Evolutionary conservation across 2,888 invertebrate genomes (phyloP), one percentile per base, ranked within the genome.

Genomic region (Drosophila antonietae): DNA sequence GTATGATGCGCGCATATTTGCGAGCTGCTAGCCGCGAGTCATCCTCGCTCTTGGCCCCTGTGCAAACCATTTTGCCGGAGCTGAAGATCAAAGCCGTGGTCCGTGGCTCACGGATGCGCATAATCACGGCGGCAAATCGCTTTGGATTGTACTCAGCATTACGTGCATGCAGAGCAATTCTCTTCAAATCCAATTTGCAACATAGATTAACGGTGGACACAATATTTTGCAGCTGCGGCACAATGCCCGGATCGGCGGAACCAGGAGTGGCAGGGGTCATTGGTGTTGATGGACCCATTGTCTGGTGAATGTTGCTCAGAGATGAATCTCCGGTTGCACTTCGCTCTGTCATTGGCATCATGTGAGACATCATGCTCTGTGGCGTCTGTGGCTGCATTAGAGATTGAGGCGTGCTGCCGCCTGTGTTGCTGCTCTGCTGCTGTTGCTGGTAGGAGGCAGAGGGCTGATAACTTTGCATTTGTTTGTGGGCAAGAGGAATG

Each of bases 121-220:
- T 99, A 64, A 99, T 99, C 5, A 99, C 99, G 44, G 99, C 99
- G 58, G 99, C 98, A 94, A 99, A 99, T 90, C 99, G 96, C 93
- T 99, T 99, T 10, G 99, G 99, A 93, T 99, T 99, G 92, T 99
- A 99, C 93, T 99, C 99, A 2, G 99, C 99, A 94, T 99, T 99
- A 92, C 99, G 95, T 0, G 99, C 99, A 92, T 98, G 98, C 3
- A 99, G 93, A 0, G 99, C 99, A 85, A 99, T 99, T 93, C 97
- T 98, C 91, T 99, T 99, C 72, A 99, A 94, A 91, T 99, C 99
- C 80, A 99, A 93, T 93, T 97, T 98, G 92, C 98, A 98, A 88
- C 96, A 97, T 60, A 99, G 93, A 93, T 98, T 99, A 0, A 99
- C 99, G 7, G 99, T 99, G 53, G 99, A 98, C 0, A 99, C 99